Conservation (phyloP, 2,113 vertebrate species). For the Ploceus nigricollis region DNA sequence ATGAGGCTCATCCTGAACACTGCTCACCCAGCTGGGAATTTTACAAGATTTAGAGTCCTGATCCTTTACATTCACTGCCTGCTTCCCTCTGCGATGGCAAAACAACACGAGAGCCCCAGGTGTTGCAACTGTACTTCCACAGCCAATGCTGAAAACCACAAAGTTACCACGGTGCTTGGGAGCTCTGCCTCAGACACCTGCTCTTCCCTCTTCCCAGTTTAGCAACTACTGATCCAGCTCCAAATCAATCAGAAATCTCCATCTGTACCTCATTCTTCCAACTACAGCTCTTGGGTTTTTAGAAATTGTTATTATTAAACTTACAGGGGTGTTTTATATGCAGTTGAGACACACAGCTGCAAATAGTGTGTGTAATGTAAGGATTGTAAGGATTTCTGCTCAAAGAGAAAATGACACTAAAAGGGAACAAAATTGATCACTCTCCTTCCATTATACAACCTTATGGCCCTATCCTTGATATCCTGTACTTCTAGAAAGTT, state of each 20-base stretch:
- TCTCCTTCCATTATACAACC: not conserved
- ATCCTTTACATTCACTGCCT: too few species aligned
- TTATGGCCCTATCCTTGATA: not conserved
- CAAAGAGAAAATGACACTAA: not conserved
- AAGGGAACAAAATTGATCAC: not conserved
- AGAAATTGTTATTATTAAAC: not conserved
- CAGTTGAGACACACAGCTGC: not conserved
- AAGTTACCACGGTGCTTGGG: rapidly evolving
- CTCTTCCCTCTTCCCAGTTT: not conserved
- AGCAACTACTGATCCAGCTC: not conserved
- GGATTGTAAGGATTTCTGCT: not conserved
- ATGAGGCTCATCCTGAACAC: too few species aligned
- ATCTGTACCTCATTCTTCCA: not conserved
- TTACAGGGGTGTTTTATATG: not conserved
- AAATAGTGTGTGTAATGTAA: rapidly evolving
- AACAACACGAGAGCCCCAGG: not conserved
- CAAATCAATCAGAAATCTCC: not conserved
- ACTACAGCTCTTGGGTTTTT: rapidly evolving
- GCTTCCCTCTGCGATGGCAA: not conserved
- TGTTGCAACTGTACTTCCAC: rapidly evolving
- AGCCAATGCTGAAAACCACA: not conserved
- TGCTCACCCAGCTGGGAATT: not conserved
- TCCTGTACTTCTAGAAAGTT: not conserved
- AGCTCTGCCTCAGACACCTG: not conserved
- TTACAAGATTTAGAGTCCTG: rapidly evolving